Percentiles rank a stretch among this genome's conserved stretches.
Conservation (phyloP, 1,140 invertebrate genomes). For the Neotoxoptera formosana region DNA sequence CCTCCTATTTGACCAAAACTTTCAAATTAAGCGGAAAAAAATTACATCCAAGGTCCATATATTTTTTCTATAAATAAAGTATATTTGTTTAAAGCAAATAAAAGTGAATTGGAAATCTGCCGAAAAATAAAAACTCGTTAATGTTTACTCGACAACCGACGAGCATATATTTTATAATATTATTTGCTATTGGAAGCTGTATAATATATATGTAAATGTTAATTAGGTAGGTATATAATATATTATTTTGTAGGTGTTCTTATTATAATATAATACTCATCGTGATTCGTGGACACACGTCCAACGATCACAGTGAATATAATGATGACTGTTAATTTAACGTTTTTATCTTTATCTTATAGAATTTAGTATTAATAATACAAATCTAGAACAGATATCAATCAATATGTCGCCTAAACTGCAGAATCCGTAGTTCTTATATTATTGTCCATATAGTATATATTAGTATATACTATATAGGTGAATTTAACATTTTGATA, state of each 20-base stretch:
- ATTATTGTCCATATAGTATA: neutral
- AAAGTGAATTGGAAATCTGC: neutral
- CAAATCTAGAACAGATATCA: neutral
- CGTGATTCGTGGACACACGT: neutral
- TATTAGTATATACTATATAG: neutral
- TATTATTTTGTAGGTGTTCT: too few relatives aligned
- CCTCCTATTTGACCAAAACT: neutral
- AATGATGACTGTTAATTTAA: neutral
- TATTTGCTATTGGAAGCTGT: neutral
- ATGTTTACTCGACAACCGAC: neutral
- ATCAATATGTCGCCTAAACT: neutral
- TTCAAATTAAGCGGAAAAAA: neutral
- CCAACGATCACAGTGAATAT: neutral
- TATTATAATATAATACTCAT: neutral
- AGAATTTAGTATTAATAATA: neutral
- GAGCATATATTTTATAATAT: neutral
- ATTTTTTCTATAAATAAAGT: neutral
- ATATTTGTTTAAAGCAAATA: neutral
- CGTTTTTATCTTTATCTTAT: neutral
- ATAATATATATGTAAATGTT: neutral
- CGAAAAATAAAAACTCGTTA: neutral
- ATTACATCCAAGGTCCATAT: neutral
- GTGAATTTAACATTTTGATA: neutral
- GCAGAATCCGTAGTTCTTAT: neutral
- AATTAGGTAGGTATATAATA: neutral